phyloP scores from a whole-genome alignment of 2,888 invertebrate genomes.

The Mystacides longicornis region DNA sequence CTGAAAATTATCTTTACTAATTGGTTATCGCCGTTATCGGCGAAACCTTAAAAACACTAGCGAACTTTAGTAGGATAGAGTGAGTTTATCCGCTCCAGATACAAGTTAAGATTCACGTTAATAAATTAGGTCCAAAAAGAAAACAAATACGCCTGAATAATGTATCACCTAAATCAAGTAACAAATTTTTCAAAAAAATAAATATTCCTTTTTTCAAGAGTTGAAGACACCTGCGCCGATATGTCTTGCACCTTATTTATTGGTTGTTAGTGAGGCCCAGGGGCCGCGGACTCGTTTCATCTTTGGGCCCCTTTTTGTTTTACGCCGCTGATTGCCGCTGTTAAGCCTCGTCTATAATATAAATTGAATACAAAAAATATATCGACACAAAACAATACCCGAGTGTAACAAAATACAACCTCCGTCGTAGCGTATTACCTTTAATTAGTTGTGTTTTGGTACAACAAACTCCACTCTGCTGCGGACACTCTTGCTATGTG shows the following conservation, averaged over 20 bases:
- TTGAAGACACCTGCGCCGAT: constrained; percentile 24
- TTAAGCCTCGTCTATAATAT: background rate
- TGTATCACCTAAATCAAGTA: no score
- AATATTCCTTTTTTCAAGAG: no score
- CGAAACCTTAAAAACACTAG: no score
- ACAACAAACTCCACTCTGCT: background rate
- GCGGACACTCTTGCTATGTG: background rate
- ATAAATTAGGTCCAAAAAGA: no score
- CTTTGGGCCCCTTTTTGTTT: constrained; percentile 33
- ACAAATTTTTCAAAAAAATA: no score
- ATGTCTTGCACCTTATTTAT: constrained; percentile 29
- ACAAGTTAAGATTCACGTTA: no score
- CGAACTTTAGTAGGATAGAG: no score
- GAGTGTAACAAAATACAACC: background rate
- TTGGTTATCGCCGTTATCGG: no score
- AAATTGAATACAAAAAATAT: background rate
- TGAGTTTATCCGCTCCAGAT: no score
- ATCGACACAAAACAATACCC: background rate
- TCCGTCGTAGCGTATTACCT: background rate
- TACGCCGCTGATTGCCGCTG: constrained; percentile 20
- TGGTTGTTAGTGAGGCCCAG: constrained; percentile 28
- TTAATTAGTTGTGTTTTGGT: background rate
- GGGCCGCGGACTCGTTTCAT: constrained; percentile 36
- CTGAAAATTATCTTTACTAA: no score
- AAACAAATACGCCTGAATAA: no score